phyloP scores from a whole-genome alignment of 2,888 invertebrate genomes.

The Acheta domesticus region DNA sequence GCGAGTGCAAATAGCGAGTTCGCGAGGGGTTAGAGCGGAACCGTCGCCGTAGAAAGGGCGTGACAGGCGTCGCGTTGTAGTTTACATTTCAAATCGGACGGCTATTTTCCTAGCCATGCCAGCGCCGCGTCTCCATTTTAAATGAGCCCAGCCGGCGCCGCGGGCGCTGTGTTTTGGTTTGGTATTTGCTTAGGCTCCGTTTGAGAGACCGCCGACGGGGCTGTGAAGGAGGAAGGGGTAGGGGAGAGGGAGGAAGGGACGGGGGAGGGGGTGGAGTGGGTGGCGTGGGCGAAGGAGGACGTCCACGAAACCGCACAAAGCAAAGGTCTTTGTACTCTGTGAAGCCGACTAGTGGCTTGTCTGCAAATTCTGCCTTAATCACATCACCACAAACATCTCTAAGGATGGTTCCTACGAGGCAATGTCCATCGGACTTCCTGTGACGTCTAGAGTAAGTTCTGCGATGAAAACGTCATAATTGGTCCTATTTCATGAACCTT shows the following conservation, averaged over 20 bases:
- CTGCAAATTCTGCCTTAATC: no score
- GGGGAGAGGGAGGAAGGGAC: background rate
- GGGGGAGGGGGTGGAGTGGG: background rate
- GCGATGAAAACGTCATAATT: no score
- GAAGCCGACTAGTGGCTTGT: no score
- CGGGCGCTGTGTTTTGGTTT: background rate
- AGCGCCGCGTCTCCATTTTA: conserved; percentile 9
- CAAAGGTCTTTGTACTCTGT: background rate
- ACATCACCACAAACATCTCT: no score
- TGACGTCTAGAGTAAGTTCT: no score
- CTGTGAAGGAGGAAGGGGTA: background rate
- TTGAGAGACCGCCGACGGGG: background rate
- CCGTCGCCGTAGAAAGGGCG: background rate
- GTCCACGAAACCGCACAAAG: background rate
- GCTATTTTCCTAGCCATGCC: background rate
- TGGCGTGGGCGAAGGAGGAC: background rate
- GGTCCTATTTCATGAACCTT: no score
- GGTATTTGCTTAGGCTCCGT: background rate
- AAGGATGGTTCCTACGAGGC: no score
- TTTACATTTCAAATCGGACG: conserved; percentile 8
- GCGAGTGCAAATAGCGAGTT: background rate
- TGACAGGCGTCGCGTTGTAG: background rate
- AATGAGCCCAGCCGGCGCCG: background rate
- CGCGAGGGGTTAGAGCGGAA: background rate
- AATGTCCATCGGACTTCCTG: no score